Percentiles rank a stretch among this genome's conserved stretches.
Conservation (phyloP, 1,140 invertebrate species). For the Drosophila triauraria region DNA sequence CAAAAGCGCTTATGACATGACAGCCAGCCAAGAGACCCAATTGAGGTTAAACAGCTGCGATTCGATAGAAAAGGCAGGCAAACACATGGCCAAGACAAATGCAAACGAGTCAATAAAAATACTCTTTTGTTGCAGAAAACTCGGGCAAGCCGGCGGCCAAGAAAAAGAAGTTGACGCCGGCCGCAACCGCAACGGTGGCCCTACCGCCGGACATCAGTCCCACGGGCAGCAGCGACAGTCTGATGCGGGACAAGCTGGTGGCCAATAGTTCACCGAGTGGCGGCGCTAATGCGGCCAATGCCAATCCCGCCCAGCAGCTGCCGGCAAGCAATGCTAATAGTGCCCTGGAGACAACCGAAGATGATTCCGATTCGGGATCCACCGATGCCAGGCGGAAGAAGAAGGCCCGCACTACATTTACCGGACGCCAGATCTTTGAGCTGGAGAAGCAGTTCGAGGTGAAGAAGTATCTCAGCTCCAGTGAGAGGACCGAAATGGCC, state of each 20-base stretch:
- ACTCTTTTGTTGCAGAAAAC: slow-evolving; percentile 42
- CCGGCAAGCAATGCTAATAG: slow-evolving; percentile 51
- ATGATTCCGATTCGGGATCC: slow-evolving; percentile 87
- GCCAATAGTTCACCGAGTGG: slow-evolving; percentile 55
- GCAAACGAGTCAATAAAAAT: slow-evolving; percentile 14
- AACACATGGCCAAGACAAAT: slow-evolving; percentile 21
- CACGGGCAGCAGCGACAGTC: slow-evolving; percentile 73
- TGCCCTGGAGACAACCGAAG: slow-evolving; percentile 85
- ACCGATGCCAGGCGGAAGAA: slow-evolving; percentile 92
- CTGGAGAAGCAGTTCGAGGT: slow-evolving; percentile 97
- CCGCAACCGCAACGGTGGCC: slow-evolving; percentile 30
- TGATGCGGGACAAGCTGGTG: slow-evolving; percentile 71
- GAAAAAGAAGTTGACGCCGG: slow-evolving; percentile 68
- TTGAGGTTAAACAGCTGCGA: slow-evolving; percentile 70
- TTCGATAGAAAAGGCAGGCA: slow-evolving; percentile 35
- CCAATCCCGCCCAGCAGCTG: slow-evolving; percentile 19
- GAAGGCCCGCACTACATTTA: slow-evolving; percentile 97
- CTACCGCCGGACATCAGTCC: slow-evolving; percentile 69
- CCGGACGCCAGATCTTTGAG: slow-evolving; percentile 97
- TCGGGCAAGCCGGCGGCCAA: slow-evolving; percentile 68
- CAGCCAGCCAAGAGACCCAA: slow-evolving; percentile 40
- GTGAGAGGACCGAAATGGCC: slow-evolving; percentile 96
- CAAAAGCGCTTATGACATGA: slow-evolving; percentile 45
- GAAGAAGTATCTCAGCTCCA: slow-evolving; percentile 98
- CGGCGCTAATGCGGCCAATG: slow-evolving; percentile 10